These are phyloP conservation scores for Pherbina coryleti DNA, from an alignment of 2,888 invertebrate genomes.

Conservation along the genomic window DNA sequence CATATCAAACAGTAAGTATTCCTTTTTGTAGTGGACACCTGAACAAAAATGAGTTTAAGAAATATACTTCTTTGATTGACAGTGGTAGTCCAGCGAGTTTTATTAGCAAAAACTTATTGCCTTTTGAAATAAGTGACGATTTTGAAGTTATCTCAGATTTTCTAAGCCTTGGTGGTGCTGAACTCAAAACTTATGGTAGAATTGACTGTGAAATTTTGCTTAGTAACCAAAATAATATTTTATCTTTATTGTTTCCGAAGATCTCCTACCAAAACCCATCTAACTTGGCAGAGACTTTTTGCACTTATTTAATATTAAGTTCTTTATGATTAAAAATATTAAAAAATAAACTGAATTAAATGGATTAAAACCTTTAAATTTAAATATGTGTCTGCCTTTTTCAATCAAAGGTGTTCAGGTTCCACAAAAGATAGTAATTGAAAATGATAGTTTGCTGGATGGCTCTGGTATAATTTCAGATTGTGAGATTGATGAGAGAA, in stretches of 20 bases:
- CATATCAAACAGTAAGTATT: slow-evolving; percentile 39
- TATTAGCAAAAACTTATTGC: slow-evolving; percentile 24
- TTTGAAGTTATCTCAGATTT: slow-evolving; percentile 24
- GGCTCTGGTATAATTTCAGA: background rate
- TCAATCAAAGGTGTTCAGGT: background rate
- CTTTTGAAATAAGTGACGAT: slow-evolving; percentile 18
- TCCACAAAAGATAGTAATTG: background rate
- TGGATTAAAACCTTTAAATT: background rate
- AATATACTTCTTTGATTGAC: slow-evolving; percentile 35
- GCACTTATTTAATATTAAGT: background rate
- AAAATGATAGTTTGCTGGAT: background rate
- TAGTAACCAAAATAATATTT: slow-evolving; percentile 9
- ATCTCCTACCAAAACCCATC: background rate
- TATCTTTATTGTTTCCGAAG: slow-evolving; percentile 8
- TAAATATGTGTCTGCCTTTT: background rate
- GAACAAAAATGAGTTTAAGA: background rate
- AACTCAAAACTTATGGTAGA: slow-evolving; percentile 28
- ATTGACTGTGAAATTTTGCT: slow-evolving; percentile 35
- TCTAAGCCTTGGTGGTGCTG: slow-evolving; percentile 15
- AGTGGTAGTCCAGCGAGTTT: slow-evolving; percentile 43
- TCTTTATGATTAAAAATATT: background rate
- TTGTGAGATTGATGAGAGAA: background rate
- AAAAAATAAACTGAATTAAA: background rate
- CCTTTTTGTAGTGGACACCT: slow-evolving; percentile 17
- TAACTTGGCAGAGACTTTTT: slow-evolving; percentile 2